Evolutionary conservation across 2,797 vertebrate genomes (phyloP).

Genomic region (Lates japonicus): DNA sequence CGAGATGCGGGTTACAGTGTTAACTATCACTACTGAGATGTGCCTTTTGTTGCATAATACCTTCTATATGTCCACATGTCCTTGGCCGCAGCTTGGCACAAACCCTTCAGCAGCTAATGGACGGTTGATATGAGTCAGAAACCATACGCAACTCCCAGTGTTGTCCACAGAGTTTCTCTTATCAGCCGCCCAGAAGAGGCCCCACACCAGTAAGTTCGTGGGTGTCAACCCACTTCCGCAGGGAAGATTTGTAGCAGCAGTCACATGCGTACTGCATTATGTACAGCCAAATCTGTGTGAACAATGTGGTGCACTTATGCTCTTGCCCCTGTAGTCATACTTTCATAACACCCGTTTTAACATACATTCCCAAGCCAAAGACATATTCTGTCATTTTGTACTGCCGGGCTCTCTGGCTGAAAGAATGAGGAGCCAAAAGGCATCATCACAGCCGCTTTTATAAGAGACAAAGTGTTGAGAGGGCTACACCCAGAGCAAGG

Average conservation of each 20-base stretch:
- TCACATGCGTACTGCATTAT: constrained; percentile 60
- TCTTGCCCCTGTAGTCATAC: constrained; percentile 56
- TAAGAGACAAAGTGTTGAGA: constrained; percentile 59
- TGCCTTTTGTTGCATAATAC: constrained; percentile 52
- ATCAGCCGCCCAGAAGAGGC: constrained; percentile 71
- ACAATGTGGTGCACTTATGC: constrained; percentile 60
- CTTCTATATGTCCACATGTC: constrained; percentile 42
- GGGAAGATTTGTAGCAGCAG: constrained; percentile 68
- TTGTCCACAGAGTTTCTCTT: constrained; percentile 70
- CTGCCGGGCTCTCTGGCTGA: constrained; percentile 43
- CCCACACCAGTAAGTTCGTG: constrained; percentile 69
- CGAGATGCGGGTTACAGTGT: constrained; percentile 22
- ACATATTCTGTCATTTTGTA: constrained; percentile 63
- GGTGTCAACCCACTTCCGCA: constrained; percentile 61
- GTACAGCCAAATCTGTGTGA: constrained; percentile 64
- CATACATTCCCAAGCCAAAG: constrained; percentile 60
- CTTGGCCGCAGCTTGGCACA: constrained; percentile 29
- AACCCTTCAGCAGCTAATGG: constrained; percentile 68
- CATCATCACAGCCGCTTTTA: constrained; percentile 63
- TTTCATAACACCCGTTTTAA: constrained; percentile 71
- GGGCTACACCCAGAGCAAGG: constrained; percentile 62
- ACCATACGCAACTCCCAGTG: constrained; percentile 60
- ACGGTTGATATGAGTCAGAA: constrained; percentile 67
- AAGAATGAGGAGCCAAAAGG: constrained; percentile 67
- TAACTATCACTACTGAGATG: constrained; percentile 35